Base-by-base conservation (phyloP, 2,797 vertebrate species). In the Threskiornis aethiopicus region DNA sequence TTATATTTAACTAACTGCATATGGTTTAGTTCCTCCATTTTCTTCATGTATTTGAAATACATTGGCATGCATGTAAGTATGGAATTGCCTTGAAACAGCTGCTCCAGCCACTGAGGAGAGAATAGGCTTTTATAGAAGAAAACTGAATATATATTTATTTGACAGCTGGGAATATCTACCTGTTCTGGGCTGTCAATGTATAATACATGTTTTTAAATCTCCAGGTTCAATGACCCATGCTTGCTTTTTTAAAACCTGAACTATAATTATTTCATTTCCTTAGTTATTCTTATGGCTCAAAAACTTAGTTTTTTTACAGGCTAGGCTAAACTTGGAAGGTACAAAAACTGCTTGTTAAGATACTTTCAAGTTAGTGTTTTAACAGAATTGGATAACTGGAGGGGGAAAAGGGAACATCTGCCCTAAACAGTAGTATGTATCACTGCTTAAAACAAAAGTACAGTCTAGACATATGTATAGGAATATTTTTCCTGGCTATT, bases 401-500 rank as follows among this genome's bases (percentile, higher is more conserved):
- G 26, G 46, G 19, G 41, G 1, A 7, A 66, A 59, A 87, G 19
- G 44, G 33, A 91, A 52, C 22, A 73, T 47, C 88, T 88, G 49
- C 72, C 25, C 37, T 85, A 26, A 95, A 25, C 22, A 83, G 8
- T 2, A 54, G 22, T 35, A 47, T 29, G 10, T 33, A 64, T 64
- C 22, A 46, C 28, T 25, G 9, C 57, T 90, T 88, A 52, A 86
- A 66, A 67, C 14, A 57, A 22, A 88, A 81, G 10, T 46, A 65
- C 19, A 19, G 47, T 72, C 77, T 52, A 87, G 81, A 90, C 73
- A 61, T 3, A 11, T 29, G 18, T 52, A 82, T 0, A 0, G 64
- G 58, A 92, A 82, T 82, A 51, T 90, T 52, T 62, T 93, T 92
- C 70, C 88, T 90, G 66, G 86, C 77, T 89, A 44, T 59, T 79